Percentiles rank a stretch among this genome's conserved stretches.
These are phyloP conservation scores for Ursus arctos DNA, from an alignment of 2,113 vertebrate species.

Conservation along the genomic window DNA sequence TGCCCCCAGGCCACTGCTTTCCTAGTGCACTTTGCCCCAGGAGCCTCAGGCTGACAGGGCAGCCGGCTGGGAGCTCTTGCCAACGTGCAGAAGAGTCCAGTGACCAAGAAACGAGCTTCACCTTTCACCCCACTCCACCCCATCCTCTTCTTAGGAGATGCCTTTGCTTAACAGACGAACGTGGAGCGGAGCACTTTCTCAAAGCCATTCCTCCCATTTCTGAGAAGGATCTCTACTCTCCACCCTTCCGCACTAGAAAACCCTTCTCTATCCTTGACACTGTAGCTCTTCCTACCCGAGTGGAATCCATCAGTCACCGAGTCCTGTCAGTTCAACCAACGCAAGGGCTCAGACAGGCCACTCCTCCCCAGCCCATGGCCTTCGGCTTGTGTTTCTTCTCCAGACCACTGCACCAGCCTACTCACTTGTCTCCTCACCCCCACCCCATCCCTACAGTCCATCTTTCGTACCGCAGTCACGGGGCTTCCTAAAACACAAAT, in stretches of 20 bases:
- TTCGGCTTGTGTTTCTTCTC: background rate
- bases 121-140: background rate
- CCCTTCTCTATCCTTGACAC: no score
- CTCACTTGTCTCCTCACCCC: background rate
- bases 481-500: background rate
- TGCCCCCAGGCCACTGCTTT: background rate
- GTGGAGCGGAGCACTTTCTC: background rate
- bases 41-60: background rate
- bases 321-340: background rate
- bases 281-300: background rate
- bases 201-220: background rate
- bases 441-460: no score
- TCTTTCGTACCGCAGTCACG: background rate
- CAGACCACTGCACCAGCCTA: background rate
- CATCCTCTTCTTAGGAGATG: background rate
- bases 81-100: background rate
- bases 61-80: background rate
- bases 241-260: background rate
- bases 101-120: background rate
- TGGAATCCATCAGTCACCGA: background rate
- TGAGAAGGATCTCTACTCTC: background rate
- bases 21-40: background rate
- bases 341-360: background rate
- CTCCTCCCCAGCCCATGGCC: background rate
- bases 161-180: background rate